Evolutionary conservation across 1,140 invertebrate species (phyloP), one percentile per base, ranked within the genome.

Genomic region (Megalopta genalis): DNA sequence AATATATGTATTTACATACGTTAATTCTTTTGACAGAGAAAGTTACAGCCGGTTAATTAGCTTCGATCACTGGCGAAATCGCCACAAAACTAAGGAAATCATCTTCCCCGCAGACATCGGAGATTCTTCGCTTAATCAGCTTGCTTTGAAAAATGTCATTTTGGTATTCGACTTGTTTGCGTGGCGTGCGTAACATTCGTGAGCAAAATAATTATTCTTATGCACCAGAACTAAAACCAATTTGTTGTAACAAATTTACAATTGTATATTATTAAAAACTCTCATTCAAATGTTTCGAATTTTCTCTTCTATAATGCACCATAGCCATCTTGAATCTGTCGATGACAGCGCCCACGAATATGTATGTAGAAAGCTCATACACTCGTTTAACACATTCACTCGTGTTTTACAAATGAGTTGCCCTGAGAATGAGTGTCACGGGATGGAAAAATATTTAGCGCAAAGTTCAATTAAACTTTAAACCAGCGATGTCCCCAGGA

Each of bases 61-160:
- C 69, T 57, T 76, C 62, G 60, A 70, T 88, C 67, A 84, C 63
- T 76, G 72, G 80, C 83, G 79, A 84, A 62, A 85, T 81, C 83
- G 86, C 81, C 84, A 64, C 27, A 75, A 84, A 84, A 80, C 77
- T 80, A 74, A 75, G 73, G 67, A 71, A 68, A 82, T 86, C 87
- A 84, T 88, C 79, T 77, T 88, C 84, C 80, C 72, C 64, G 77
- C 54, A 81, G 62, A 77, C 64, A 83, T 81, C 68, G 81, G 63
- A 83, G 81, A 59, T 70, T 59, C 49, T 71, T 52, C 64, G 39
- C 49, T n/a, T 63, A 78, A 85, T 87, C 86, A 87, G 81, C 86
- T 85, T 76, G 46, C 82, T 74, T 84, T 71, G 54, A 68, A 46
- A 57, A 72, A 49, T 82, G 66, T 59, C 80, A 87, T 87, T 77